Evolutionary conservation across 2,113 vertebrate species (phyloP), one percentile per base, ranked within the genome.

Genomic region (Nycticryphes semicollaris): DNA sequence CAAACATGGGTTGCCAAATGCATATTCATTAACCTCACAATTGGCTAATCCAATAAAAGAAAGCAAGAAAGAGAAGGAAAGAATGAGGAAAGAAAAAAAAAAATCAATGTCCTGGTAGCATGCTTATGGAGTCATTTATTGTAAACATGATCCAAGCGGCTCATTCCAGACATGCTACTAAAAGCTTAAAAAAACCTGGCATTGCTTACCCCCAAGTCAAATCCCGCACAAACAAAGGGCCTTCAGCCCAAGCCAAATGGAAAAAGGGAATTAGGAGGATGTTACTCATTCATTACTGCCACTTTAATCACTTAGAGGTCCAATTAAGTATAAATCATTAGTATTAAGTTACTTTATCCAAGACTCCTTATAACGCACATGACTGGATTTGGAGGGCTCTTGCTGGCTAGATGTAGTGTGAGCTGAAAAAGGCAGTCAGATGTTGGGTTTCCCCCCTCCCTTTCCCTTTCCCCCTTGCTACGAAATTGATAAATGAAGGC

Each of bases 401-500:
- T 30, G 17, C 94, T 51, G 91, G 91, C 95, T 91, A 90, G 98
- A 97, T 94, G 96, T 94, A 97, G 97, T 37, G 66, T 91, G 91
- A 93, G 97, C 97, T 97, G 97, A 96, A 83, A 96, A 96, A 98
- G 94, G 98, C 98, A 97, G 97, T 97, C 97, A 97, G 98, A 98
- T 94, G 97, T 43, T 91, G 97, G 96, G 82, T 93, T 97, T 94
- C 94, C 96, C 90, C 95, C 92, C 95, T 90, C 95, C 96, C 93
- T 76, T 66, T 82, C 75, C 84, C 87, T 79, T 82, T 88, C 69
- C 90, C 93, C 85, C 87, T 93, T 84, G 97, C 97, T 97, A 96
- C 98, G 98, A 98, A 98, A 98, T 98, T 98, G 98, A 98, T 98
- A 98, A 98, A 98, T 98, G 98, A 98, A 98, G 97, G 97, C 96